Evolutionary conservation across 2,113 vertebrate species (phyloP).

Genomic region (Rhineura floridana): DNA sequence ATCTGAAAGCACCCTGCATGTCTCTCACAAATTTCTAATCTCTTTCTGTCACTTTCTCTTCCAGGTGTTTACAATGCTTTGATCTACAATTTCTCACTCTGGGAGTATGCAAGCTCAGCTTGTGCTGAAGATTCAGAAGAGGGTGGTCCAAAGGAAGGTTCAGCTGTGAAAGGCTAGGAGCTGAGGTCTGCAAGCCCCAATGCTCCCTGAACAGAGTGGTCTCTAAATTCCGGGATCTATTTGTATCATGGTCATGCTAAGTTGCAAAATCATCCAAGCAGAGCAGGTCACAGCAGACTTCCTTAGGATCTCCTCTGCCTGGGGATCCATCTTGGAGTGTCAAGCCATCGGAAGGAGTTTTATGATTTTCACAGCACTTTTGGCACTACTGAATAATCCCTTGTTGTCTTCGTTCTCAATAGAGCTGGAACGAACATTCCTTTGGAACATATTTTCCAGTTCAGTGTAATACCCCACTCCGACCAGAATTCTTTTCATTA

Average conservation of each 20-base stretch:
- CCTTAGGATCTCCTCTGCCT: not conserved
- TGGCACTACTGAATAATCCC: not conserved
- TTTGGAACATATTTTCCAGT: not conserved
- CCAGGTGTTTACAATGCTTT: not conserved
- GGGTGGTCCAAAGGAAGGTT: no score
- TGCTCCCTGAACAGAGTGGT: no score
- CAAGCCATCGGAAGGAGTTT: not conserved
- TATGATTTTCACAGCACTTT: not conserved
- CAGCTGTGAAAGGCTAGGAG: not conserved
- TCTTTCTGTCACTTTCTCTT: not conserved
- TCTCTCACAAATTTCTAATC: no score
- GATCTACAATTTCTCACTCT: not conserved
- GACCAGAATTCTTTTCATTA: not conserved
- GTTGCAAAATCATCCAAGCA: not conserved
- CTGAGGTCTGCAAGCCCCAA: no score
- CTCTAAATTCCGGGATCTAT: not conserved
- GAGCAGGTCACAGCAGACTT: not conserved
- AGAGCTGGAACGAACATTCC: not conserved
- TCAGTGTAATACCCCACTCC: not conserved
- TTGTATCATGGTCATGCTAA: not conserved
- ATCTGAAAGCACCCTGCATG: no score
- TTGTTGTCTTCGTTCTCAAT: not conserved
- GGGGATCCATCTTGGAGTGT: not conserved
- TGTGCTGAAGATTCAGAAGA: not conserved
- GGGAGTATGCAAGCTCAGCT: not conserved